Evolutionary conservation across 1,140 invertebrate genomes (phyloP).

Genomic region (Bombus confusus): DNA sequence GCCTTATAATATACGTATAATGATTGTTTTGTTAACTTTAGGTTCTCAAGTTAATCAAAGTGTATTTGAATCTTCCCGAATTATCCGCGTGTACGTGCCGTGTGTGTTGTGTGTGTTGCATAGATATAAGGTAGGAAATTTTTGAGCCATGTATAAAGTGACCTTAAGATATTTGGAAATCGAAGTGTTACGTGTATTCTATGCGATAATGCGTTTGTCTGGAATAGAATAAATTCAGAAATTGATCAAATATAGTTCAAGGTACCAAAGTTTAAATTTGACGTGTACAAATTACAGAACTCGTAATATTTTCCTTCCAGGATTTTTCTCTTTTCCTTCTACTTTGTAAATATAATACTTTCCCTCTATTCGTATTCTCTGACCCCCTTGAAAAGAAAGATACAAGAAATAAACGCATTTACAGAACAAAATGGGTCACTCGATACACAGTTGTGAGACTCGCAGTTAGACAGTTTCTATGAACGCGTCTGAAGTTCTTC

Average conservation of each 20-base stretch:
- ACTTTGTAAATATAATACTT: not conserved
- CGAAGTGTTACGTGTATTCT: not conserved
- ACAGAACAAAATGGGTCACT: not conserved
- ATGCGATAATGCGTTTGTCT: not conserved
- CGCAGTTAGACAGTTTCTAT: not conserved
- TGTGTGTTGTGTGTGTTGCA: not conserved
- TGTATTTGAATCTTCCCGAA: not conserved
- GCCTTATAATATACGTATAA: not conserved
- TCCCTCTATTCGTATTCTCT: not conserved
- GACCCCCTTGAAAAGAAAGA: not conserved
- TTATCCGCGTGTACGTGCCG: not conserved
- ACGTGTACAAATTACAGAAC: too few relatives aligned
- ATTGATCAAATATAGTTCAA: too few relatives aligned
- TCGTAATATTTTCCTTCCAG: too few relatives aligned
- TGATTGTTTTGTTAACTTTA: not conserved
- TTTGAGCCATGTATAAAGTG: not conserved
- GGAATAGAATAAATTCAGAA: too few relatives aligned
- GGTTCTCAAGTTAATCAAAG: not conserved
- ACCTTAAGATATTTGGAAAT: not conserved
- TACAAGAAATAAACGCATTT: not conserved
- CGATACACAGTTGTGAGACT: too few relatives aligned
- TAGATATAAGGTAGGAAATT: not conserved
- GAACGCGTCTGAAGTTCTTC: not conserved
- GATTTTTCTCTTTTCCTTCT: not conserved
- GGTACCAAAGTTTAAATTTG: too few relatives aligned